These are phyloP conservation scores for Watsonalla binaria DNA, from an alignment of 2,888 invertebrate species.

Conservation along the genomic window DNA sequence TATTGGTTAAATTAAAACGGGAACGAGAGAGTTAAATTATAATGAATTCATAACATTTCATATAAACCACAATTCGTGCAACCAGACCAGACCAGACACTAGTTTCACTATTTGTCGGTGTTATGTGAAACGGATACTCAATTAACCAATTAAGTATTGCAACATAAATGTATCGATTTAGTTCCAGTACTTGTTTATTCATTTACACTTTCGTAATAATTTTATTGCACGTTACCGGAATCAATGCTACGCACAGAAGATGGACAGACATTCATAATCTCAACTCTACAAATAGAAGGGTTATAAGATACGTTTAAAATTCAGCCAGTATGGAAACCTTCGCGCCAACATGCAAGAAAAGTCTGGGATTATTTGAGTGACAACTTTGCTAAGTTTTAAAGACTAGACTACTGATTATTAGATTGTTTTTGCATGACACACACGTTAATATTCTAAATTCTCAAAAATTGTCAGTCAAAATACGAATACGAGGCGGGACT, in stretches of 20 bases:
- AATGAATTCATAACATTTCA: slow-evolving; percentile 1
- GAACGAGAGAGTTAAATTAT: slow-evolving; percentile 4
- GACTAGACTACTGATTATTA: too few species aligned
- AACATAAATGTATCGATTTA: background rate
- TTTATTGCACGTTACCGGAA: background rate
- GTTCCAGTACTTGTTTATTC: background rate
- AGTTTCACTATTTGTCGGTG: background rate
- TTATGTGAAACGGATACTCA: slow-evolving; percentile 1
- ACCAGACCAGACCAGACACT: background rate
- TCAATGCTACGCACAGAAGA: background rate
- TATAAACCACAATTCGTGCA: slow-evolving; percentile 3
- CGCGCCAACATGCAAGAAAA: too few species aligned
- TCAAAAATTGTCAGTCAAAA: too few species aligned
- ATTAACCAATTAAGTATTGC: slow-evolving; percentile 2
- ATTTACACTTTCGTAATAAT: background rate
- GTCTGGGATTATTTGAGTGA: too few species aligned
- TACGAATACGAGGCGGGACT: too few species aligned
- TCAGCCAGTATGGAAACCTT: too few species aligned
- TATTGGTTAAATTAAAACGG: too few species aligned
- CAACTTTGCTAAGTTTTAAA: too few species aligned
- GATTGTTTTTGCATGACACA: too few species aligned
- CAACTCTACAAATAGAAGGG: background rate
- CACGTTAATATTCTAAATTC: too few species aligned
- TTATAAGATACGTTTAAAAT: background rate
- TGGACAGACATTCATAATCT: too few species aligned